Evolutionary conservation across 2,113 vertebrate species (phyloP), one percentile per base, ranked within the genome.

Genomic region (Lamprotornis superbus): DNA sequence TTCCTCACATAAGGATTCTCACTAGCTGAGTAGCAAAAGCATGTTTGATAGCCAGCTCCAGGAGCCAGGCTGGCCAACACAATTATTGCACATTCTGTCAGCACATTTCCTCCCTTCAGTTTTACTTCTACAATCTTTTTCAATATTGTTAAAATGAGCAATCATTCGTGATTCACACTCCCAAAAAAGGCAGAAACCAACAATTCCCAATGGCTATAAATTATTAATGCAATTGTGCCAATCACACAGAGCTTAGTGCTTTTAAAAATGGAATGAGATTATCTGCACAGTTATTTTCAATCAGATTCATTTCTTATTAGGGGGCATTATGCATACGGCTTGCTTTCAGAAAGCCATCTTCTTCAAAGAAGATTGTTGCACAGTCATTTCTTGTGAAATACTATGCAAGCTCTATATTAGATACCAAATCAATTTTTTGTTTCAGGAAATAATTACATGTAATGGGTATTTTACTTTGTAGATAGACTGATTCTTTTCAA

Each of bases 161-260:
- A 96, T 97, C 91, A 95, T 89, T 73, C 20, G 6, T 97, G 96
- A 97, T 95, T 97, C 95, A 97, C 65, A 47, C 81, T 95, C 84
- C 77, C 82, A 77, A 92, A 83, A 94, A 96, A 94, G 90, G 59
- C 82, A 83, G 71, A 95, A 94, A 90, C 64, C 93, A 96, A 91
- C 95, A 95, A 90, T 96, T 96, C 94, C 96, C 95, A 87, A 40
- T 93, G 93, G 95, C 83, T 87, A 93, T 93, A 87, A 94, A 95
- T 95, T 96, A 97, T 96, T 97, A 96, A 97, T 96, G 94, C 73
- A 94, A 94, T 97, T 94, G 92, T 94, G 94, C 89, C 95, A 96
- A 92, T 94, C 96, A 96, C 93, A 87, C 50, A 87, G 89, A 92
- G 89, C 87, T 94, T 77, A 68, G 89, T 89, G 89, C 94, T 93